These are phyloP conservation scores for Athrips mouffetella DNA, from an alignment of 2,888 invertebrate genomes.

Conservation along the genomic window DNA sequence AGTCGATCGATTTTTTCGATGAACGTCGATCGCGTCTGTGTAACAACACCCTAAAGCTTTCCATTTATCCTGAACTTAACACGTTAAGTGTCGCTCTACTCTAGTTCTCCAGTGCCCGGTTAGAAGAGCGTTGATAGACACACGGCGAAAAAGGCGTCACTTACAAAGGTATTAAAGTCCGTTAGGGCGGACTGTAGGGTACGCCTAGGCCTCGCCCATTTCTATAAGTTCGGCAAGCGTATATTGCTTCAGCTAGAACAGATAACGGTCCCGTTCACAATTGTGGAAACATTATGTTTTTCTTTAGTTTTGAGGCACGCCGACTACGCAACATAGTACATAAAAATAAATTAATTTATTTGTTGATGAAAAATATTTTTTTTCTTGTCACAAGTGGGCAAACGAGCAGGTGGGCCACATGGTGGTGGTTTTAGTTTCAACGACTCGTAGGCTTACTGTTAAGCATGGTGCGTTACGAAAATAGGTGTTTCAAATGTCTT, in stretches of 20 bases:
- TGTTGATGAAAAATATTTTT: too few species aligned
- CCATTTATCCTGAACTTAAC: slow-evolving; percentile 16
- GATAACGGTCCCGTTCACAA: slow-evolving; percentile 49
- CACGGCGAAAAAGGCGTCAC: slow-evolving; percentile 43
- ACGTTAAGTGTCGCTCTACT: slow-evolving; percentile 37
- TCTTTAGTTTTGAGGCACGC: too few species aligned
- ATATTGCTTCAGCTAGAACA: slow-evolving; percentile 75
- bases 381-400: too few species aligned
- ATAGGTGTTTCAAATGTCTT: too few species aligned
- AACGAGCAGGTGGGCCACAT: too few species aligned
- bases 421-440: too few species aligned
- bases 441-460: too few species aligned
- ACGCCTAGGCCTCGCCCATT: slow-evolving; percentile 63
- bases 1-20: too few species aligned
- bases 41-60: slow-evolving; percentile 11
- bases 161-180: slow-evolving; percentile 62
- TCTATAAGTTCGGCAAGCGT: slow-evolving; percentile 71
- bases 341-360: too few species aligned
- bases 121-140: slow-evolving; percentile 10
- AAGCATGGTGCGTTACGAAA: too few species aligned
- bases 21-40: neutral
- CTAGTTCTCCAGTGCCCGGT: slow-evolving; percentile 31
- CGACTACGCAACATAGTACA: too few species aligned
- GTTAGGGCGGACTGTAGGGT: slow-evolving; percentile 36
- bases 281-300: slow-evolving; percentile 2